Conservation (phyloP, 1,140 invertebrate genomes). For the Zaprionus inermis region DNA sequence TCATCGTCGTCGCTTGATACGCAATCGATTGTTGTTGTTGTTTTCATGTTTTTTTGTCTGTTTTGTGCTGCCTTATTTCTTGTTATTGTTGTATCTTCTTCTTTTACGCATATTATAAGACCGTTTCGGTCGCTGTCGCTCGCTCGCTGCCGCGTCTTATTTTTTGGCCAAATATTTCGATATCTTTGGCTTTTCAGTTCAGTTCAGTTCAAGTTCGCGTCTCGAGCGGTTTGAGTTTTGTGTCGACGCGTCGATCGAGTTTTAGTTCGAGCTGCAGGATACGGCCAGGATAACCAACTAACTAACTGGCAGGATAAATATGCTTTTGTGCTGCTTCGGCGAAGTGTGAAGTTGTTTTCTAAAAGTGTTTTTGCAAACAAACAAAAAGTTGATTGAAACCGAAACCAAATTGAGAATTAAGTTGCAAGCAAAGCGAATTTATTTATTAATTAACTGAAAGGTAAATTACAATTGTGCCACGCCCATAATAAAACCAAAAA, state of each 20-base stretch:
- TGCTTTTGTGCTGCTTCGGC: conserved; percentile 52
- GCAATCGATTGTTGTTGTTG: conserved; percentile 70
- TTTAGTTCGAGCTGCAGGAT: conserved; percentile 21
- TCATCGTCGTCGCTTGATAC: conserved; percentile 53
- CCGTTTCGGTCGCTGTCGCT: conserved; percentile 31
- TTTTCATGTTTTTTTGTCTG: neutral
- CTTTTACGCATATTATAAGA: conserved; percentile 68
- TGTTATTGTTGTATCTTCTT: conserved; percentile 53
- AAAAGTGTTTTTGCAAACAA: conserved; percentile 32
- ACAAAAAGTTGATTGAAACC: conserved; percentile 16
- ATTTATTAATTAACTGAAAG: conserved; percentile 25
- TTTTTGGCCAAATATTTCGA: conserved; percentile 79
- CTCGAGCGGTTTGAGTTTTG: conserved; percentile 77
- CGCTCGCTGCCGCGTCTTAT: conserved; percentile 27
- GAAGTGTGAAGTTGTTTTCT: conserved; percentile 51
- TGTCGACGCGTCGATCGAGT: conserved; percentile 30
- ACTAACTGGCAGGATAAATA: conserved; percentile 55
- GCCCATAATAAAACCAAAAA: neutral
- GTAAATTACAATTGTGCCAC: conserved; percentile 32
- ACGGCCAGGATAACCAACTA: conserved; percentile 43
- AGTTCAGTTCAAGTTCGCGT: conserved; percentile 81
- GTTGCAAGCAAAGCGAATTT: conserved; percentile 10
- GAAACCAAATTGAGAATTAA: conserved; percentile 29
- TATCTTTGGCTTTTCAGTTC: conserved; percentile 66
- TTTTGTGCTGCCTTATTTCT: conserved; percentile 32